phyloP scores from a whole-genome alignment of 2,797 vertebrate species.

The Tadarida brasiliensis region DNA sequence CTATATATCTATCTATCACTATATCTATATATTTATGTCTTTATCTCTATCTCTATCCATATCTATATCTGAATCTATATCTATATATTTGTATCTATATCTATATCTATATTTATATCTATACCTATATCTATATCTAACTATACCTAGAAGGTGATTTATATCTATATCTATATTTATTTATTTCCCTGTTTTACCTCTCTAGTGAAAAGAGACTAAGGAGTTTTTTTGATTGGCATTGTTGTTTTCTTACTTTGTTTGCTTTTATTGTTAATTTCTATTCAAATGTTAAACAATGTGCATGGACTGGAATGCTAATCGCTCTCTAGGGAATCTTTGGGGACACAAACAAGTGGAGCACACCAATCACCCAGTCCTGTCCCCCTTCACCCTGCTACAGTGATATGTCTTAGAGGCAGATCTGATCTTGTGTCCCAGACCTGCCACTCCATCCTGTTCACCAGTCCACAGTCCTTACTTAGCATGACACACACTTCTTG shows the following conservation, averaged over 20 bases:
- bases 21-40: not conserved
- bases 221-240: not conserved
- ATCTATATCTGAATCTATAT: not conserved
- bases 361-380: not conserved
- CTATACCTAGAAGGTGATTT: no score
- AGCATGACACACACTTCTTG: not conserved
- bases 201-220: not conserved
- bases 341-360: not conserved
- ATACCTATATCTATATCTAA: no score
- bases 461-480: not conserved
- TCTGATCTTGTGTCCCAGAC: not conserved
- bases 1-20: not conserved
- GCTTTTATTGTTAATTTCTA: not conserved
- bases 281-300: not conserved
- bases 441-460: not conserved
- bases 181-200: accelerated
- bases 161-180: no score
- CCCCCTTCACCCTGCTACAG: not conserved
- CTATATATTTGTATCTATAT: no score
- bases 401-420: not conserved
- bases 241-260: not conserved
- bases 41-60: no score
- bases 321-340: not conserved
- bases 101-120: no score
- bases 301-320: not conserved